Evolutionary conservation across 2,113 vertebrate genomes (phyloP), one percentile per base, ranked within the genome.

Genomic region (Rutilus rutilus): DNA sequence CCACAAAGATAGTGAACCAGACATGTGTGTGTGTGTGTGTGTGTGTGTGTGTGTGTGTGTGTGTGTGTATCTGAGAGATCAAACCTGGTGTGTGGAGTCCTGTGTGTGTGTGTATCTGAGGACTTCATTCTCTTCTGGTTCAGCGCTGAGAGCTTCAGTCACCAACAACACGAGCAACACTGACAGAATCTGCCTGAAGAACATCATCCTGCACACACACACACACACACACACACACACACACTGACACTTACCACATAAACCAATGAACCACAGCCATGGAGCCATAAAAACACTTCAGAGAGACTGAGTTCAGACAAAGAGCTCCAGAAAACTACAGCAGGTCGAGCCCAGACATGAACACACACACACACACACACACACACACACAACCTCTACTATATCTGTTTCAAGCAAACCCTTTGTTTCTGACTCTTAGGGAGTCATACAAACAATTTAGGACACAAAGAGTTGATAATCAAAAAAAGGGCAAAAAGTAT

Each of bases 71-170:
- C 33, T 33, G 33, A n/a, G 65, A 0, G 21, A 39, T 39, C 92
- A 87, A 2, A 87, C 93, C 92, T 91, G 90, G n/a, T 33, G 87
- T 23, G 86, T 77, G 36, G 19, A 2, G 5, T 39, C 45, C 42
- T 87, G 87, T 0, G 64, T 47, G 77, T 88, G 84, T 1, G 85
- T 6, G 39, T 85, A 60, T 81, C 91, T 89, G 33, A 33, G 33
- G 30, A 92, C 84, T 85, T 94, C 90, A 59, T 91, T 92, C 36
- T 73, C 69, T 19, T 87, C 87, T 57, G 86, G 89, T 8, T 78
- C 65, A 81, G 88, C 86, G 75, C 45, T 85, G 76, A 92, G 83
- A 45, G 54, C 19, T 57, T 57, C 54, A 57, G 83, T 83, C 67
- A 27, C 75, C 6, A 89, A 86, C 83, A 77, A 15, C 42, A 83